A percentile compares a stretch with the other conserved stretches of the same genome.
These are phyloP conservation scores for Pyrrhosoma nymphula DNA, from an alignment of 2,888 invertebrate species.

Conservation along the genomic window DNA sequence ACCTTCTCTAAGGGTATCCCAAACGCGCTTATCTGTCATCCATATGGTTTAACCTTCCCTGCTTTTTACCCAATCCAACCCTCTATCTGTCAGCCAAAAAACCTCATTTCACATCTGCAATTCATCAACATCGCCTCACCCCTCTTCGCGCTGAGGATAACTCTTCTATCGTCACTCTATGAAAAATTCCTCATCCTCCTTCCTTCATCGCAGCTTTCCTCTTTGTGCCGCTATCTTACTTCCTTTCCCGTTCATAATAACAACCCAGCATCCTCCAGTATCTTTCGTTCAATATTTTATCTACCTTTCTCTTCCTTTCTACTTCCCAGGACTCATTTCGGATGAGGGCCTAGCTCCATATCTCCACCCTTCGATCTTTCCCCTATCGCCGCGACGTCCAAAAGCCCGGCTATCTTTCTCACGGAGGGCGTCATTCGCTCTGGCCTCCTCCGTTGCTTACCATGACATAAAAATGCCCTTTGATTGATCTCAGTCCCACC, in stretches of 20 bases:
- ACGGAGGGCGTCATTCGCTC: background rate
- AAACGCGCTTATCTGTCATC: no score
- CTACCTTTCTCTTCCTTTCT: background rate
- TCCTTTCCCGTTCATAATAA: background rate
- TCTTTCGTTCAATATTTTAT: background rate
- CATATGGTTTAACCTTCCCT: no score
- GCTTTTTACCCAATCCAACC: no score
- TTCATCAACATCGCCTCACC: no score
- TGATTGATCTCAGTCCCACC: background rate
- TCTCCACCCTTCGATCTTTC: background rate
- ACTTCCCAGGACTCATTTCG: background rate
- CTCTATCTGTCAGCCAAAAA: no score
- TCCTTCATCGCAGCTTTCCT: no score
- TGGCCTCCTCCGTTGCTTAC: background rate
- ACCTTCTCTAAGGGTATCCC: no score
- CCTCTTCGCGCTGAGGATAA: no score
- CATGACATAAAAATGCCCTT: background rate
- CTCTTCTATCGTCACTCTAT: no score
- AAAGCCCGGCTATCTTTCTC: background rate
- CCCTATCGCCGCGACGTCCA: background rate
- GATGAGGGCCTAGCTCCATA: background rate
- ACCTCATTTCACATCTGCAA: no score
- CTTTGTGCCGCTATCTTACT: background rate
- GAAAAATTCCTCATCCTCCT: no score
- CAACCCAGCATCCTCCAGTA: no score